These are phyloP conservation scores for Anthopleura xanthogrammica DNA, from an alignment of 92 coral and sea anemone genomes.

Conservation along the genomic window DNA sequence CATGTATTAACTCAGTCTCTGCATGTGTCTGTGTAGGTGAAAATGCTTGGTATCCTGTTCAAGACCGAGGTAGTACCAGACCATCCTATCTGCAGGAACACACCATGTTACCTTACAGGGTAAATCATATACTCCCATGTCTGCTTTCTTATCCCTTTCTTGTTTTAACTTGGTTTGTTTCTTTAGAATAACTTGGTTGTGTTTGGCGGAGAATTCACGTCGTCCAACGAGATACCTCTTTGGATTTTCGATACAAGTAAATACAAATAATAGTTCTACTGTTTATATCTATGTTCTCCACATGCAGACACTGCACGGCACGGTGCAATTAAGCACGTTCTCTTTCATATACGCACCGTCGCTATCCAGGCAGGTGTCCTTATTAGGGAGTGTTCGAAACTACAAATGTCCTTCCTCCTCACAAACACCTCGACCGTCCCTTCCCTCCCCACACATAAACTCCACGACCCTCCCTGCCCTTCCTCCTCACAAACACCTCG, in stretches of 20 bases:
- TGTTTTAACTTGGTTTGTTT: neutral
- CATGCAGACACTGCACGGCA: no score
- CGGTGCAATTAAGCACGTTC: no score
- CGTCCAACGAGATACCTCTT: conserved; percentile 75
- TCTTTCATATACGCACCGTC: no score
- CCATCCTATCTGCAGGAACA: conserved; percentile 93
- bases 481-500: no score
- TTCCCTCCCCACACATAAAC: no score
- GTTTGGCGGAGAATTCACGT: conserved; percentile 95
- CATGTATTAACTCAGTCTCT: neutral
- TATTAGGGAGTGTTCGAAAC: no score
- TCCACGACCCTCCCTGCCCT: no score
- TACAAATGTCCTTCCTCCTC: no score
- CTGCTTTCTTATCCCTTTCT: conserved; percentile 47
- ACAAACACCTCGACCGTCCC: no score
- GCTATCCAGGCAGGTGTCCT: no score
- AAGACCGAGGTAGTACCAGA: conserved; percentile 54
- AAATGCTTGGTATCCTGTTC: conserved; percentile 75
- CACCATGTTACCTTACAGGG: conserved; percentile 75
- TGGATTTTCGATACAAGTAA: conserved; percentile 63
- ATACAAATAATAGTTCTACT: neutral
- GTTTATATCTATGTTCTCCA: neutral
- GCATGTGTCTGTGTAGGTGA: conserved; percentile 39
- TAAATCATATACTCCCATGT: conserved; percentile 37
- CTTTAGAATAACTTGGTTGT: conserved; percentile 78